A percentile compares a stretch with the other conserved stretches of the same genome.
These are phyloP conservation scores for Aplodontia rufa DNA, from an alignment of 2,113 vertebrate species.

Conservation along the genomic window DNA sequence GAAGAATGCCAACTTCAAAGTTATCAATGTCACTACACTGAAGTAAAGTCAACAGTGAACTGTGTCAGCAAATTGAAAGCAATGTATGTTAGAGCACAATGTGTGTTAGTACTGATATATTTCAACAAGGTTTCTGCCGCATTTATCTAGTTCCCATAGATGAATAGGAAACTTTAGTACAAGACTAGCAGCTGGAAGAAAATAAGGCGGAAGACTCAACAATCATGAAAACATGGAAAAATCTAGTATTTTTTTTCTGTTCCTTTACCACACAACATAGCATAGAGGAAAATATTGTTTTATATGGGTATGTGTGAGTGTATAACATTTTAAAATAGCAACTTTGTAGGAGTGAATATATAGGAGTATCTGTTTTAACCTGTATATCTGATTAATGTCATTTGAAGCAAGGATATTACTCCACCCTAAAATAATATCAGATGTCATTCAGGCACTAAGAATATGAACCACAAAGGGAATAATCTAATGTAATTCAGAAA, in stretches of 20 bases:
- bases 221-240: constrained; percentile 2
- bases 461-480: not conserved
- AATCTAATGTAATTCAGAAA: not conserved
- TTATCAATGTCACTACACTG: not conserved
- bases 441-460: not conserved
- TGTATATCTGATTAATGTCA: not conserved
- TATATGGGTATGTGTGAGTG: not conserved
- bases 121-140: not conserved
- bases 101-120: not conserved
- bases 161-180: no score
- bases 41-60: not conserved
- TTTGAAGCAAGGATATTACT: not conserved
- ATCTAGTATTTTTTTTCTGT: not conserved
- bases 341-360: not conserved
- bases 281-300: not conserved
- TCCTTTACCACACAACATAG: not conserved
- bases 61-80: not conserved
- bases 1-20: not conserved
- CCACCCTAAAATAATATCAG: not conserved
- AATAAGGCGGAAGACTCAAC: not conserved
- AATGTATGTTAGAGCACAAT: not conserved
- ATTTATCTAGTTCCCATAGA: not conserved
- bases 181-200: not conserved
- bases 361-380: not conserved
- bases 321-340: constrained; percentile 1